A percentile compares a stretch with the other conserved stretches of the same genome.
Conservation (phyloP, 2,888 invertebrate genomes). For the Thereva unica region DNA sequence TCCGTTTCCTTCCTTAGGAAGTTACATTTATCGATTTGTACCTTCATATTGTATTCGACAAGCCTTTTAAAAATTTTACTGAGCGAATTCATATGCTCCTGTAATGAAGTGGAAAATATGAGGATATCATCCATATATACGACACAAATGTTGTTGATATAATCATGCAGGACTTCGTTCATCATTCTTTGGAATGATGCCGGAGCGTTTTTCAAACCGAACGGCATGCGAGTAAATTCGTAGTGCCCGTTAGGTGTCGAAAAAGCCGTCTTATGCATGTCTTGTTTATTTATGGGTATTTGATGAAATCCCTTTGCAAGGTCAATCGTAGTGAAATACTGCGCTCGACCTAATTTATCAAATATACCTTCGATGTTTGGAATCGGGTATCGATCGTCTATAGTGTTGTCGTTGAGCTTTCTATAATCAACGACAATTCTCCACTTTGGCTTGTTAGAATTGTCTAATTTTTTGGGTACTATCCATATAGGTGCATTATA, state of each 20-base stretch:
- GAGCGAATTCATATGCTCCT: slow-evolving; percentile 27
- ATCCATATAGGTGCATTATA: slow-evolving; percentile 42
- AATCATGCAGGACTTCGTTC: slow-evolving; percentile 35
- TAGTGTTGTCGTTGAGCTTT: slow-evolving; percentile 9
- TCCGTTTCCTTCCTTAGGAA: slow-evolving; percentile 33
- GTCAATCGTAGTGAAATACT: slow-evolving; percentile 30
- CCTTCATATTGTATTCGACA: slow-evolving; percentile 26
- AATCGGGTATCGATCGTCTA: slow-evolving; percentile 35
- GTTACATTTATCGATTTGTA: slow-evolving; percentile 34
- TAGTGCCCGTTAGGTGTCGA: slow-evolving; percentile 34
- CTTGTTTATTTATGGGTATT: slow-evolving; percentile 30
- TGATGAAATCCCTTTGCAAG: slow-evolving; percentile 39
- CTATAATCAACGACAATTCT: slow-evolving; percentile 36
- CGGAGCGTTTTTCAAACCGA: slow-evolving; percentile 24
- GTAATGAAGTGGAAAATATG: slow-evolving; percentile 29
- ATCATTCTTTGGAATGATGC: slow-evolving; percentile 17
- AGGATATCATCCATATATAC: slow-evolving; percentile 37
- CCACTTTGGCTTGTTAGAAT: slow-evolving; percentile 29
- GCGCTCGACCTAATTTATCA: slow-evolving; percentile 27
- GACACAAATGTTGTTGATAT: slow-evolving; percentile 24
- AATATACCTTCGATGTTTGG: slow-evolving; percentile 36
- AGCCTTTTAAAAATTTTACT: slow-evolving; percentile 33
- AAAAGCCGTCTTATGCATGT: slow-evolving; percentile 37
- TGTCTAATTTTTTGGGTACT: slow-evolving; percentile 43
- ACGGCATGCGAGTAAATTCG: slow-evolving; percentile 34